phyloP scores from a whole-genome alignment of 1,140 invertebrate genomes.

The Habropoda laboriosa region DNA sequence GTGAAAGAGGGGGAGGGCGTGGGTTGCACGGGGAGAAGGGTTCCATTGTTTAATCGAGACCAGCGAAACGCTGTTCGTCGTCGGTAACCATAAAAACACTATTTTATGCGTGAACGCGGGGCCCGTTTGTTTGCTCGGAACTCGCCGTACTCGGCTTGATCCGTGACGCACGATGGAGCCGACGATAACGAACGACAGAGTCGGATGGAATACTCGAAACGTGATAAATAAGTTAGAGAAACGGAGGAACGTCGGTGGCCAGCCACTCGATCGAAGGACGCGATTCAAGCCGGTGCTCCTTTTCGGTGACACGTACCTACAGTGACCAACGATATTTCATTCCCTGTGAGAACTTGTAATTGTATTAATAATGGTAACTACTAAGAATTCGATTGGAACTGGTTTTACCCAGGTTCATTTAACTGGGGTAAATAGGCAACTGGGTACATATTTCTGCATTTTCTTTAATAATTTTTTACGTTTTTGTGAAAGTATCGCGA shows the following conservation, averaged over 20 bases:
- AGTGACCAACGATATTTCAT: neutral
- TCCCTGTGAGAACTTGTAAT: too few relatives aligned
- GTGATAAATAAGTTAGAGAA: slow-evolving; percentile 31
- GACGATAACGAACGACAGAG: slow-evolving; percentile 30
- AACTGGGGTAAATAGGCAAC: too few relatives aligned
- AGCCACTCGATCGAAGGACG: neutral
- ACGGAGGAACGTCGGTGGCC: neutral
- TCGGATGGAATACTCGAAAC: slow-evolving; percentile 25
- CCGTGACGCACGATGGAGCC: slow-evolving; percentile 43
- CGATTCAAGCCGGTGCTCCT: neutral
- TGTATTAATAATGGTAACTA: too few relatives aligned
- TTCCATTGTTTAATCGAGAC: slow-evolving; percentile 79
- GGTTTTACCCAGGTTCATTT: too few relatives aligned
- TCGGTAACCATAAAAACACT: slow-evolving; percentile 56
- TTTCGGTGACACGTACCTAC: neutral
- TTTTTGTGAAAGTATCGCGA: too few relatives aligned
- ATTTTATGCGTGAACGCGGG: slow-evolving; percentile 48
- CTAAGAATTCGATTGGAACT: too few relatives aligned
- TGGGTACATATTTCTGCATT: too few relatives aligned
- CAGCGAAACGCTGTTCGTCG: slow-evolving; percentile 55
- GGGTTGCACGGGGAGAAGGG: slow-evolving; percentile 51
- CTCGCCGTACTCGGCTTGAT: slow-evolving; percentile 39
- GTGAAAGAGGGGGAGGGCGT: slow-evolving; percentile 43
- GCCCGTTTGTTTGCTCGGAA: slow-evolving; percentile 35
- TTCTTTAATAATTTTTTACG: too few relatives aligned